A percentile compares a stretch with the other conserved stretches of the same genome.
phyloP scores from a whole-genome alignment of 2,888 invertebrate species.

The Listrodromus nycthemerus region DNA sequence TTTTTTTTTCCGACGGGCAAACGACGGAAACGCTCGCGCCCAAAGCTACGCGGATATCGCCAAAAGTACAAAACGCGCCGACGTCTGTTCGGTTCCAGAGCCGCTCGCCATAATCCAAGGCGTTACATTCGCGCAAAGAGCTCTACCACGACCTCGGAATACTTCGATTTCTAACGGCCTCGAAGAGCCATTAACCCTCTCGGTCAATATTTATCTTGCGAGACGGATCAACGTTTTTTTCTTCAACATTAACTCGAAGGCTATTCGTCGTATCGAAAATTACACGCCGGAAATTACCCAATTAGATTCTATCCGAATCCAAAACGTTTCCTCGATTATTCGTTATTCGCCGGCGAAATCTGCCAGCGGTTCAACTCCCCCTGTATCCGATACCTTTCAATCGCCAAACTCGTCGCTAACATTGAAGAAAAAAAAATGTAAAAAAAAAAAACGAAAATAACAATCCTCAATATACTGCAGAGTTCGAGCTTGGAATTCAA shows the following conservation, averaged over 20 bases:
- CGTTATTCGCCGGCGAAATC: no score
- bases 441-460: no score
- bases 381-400: no score
- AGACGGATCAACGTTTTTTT: not conserved
- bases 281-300: no score
- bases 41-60: slow-evolving; percentile 15
- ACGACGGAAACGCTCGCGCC: slow-evolving; percentile 35
- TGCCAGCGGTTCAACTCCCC: no score
- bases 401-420: no score
- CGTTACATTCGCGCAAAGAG: slow-evolving; percentile 35
- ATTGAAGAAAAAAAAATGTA: no score
- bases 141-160: slow-evolving; percentile 61
- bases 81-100: not conserved
- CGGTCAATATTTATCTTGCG: not conserved
- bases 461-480: not conserved
- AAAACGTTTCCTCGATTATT: no score
- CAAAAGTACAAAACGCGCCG: slow-evolving; percentile 14
- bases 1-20: slow-evolving; percentile 32
- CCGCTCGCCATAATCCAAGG: not conserved
- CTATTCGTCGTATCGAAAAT: no score
- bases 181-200: slow-evolving; percentile 38
- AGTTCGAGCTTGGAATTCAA: not conserved
- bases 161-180: slow-evolving; percentile 41
- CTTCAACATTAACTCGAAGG: not conserved
- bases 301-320: no score